phyloP scores from a whole-genome alignment of 2,888 invertebrate genomes.

The Rhagonycha fulva region DNA sequence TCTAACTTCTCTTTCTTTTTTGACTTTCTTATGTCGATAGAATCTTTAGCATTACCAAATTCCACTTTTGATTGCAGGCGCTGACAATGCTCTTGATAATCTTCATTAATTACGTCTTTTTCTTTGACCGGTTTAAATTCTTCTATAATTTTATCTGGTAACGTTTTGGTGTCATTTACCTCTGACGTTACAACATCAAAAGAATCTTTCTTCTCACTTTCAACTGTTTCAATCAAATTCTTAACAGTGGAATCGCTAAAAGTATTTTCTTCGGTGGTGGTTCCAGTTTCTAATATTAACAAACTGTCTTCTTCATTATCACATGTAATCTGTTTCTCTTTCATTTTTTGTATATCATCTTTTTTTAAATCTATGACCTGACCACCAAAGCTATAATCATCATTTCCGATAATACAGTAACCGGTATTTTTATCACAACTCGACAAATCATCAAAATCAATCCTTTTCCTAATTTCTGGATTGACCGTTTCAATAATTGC shows the following conservation, averaged over 20 bases:
- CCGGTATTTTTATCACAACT: constrained; percentile 46
- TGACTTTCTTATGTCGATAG: constrained; percentile 67
- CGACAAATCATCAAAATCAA: constrained; percentile 41
- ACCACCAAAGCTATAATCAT: constrained; percentile 42
- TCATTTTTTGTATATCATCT: constrained; percentile 43
- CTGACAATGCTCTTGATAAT: constrained; percentile 67
- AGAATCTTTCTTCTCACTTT: constrained; percentile 23
- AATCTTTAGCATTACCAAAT: constrained; percentile 71
- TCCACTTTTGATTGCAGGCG: constrained; percentile 70
- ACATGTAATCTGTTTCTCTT: constrained; percentile 43
- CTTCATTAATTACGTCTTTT: constrained; percentile 45
- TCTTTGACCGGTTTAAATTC: constrained; percentile 19
- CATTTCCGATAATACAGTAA: constrained; percentile 46
- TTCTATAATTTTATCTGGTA: constrained; percentile 33
- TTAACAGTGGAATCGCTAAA: constrained; percentile 55
- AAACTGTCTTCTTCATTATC: constrained; percentile 66
- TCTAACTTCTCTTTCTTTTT: constrained; percentile 52
- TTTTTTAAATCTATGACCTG: constrained; percentile 47
- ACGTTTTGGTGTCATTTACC: constrained; percentile 18
- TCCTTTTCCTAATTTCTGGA: constrained; percentile 57
- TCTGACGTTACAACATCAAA: background rate
- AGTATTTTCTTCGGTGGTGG: constrained; percentile 65
- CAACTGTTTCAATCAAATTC: constrained; percentile 45
- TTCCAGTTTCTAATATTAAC: constrained; percentile 59
- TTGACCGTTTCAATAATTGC: constrained; percentile 42